Conservation (phyloP, 2,888 invertebrate species). For the Drosophila formosana region DNA sequence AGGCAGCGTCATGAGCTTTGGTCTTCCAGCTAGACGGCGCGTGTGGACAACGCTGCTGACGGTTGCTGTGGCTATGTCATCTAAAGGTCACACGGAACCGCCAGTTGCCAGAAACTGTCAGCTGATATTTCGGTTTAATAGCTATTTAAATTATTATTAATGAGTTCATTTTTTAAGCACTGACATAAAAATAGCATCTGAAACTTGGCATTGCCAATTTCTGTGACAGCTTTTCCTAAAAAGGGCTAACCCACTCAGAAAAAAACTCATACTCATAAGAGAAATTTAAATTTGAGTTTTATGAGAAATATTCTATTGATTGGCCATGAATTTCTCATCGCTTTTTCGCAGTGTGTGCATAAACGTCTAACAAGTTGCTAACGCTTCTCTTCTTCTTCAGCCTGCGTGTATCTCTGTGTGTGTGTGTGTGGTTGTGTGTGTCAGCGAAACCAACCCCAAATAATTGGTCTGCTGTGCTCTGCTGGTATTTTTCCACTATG, state of each 20-base stretch:
- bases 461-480: slow-evolving; percentile 17
- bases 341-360: slow-evolving; percentile 20
- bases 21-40: slow-evolving; percentile 61
- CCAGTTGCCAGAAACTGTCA: slow-evolving; percentile 31
- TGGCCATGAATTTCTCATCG: background rate
- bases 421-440: slow-evolving; percentile 18
- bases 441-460: slow-evolving; percentile 54
- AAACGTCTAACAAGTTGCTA: slow-evolving; percentile 51
- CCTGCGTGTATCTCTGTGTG: slow-evolving; percentile 15
- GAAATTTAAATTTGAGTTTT: background rate
- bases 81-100: slow-evolving; percentile 67
- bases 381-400: slow-evolving; percentile 6
- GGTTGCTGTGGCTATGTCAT: slow-evolving; percentile 60
- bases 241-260: slow-evolving; percentile 16
- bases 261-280: background rate
- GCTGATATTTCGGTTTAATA: slow-evolving; percentile 43
- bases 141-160: slow-evolving; percentile 41
- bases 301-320: background rate
- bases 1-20: slow-evolving; percentile 53
- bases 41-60: slow-evolving; percentile 25
- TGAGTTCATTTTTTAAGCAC: slow-evolving; percentile 34
- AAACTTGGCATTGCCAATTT: slow-evolving; percentile 23
- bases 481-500: slow-evolving; percentile 72
- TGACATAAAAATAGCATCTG: slow-evolving; percentile 34
- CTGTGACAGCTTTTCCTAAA: background rate